Base-by-base conservation (phyloP, 2,113 vertebrate species). In the Entomyzon cyanotis region DNA sequence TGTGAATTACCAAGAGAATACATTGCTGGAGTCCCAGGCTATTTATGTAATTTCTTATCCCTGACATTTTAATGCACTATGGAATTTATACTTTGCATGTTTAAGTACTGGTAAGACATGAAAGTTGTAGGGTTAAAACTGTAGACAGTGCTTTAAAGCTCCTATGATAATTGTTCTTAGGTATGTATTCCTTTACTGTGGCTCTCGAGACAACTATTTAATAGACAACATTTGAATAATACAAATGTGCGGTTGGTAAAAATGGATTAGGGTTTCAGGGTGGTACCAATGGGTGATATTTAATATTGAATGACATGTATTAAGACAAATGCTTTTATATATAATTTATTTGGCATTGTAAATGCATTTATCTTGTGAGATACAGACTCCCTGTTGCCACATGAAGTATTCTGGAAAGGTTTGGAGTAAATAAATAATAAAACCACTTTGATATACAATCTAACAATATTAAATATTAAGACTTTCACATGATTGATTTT, bases 381-480 rank as follows among this genome's bases (percentile, higher is more conserved):
- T 96, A 96, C 94, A 98, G 97, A 97, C 97, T 97, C 97, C 98
- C 98, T 98, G 93, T 98, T 97, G 98, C 97, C 97, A 98, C 94
- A 96, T 97, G 97, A 98, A 98, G 96, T 97, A 98, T 97, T 98
- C 97, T 97, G 96, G 92, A 98, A 98, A 98, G 97, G 97, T 97
- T 98, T 96, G 93, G 91, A 98, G 98, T 98, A 98, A 98, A 98
- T 98, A 98, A 98, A 97, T 98, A 98, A 98, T 98, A 98, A 98
- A 98, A 98, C 96, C 97, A 98, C 98, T 98, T 98, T 97, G 96
- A 97, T 97, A 97, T 96, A 97, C 97, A 98, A 96, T 98, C 98
- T 98, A 98, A 98, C 97, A 98, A 95, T 98, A 98, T 98, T 98
- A 98, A 98, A 98, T 98, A 98, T 98, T 98, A 98, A 98, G 97